These are phyloP conservation scores for Brachionus angularis DNA, from an alignment of 1,140 invertebrate genomes.

Conservation along the genomic window DNA sequence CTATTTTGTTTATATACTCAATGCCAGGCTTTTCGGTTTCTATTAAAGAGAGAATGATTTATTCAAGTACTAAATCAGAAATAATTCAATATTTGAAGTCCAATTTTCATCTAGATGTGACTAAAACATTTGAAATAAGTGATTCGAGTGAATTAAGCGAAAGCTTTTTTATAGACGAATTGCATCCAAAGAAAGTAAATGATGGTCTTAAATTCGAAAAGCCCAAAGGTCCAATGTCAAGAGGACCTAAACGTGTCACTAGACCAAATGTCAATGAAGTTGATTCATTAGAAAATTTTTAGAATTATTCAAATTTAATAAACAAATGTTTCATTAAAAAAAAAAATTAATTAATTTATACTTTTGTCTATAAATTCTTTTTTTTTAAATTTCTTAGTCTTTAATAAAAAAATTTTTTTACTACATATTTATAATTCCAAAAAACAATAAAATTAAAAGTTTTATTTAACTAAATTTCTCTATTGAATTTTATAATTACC, in stretches of 20 bases:
- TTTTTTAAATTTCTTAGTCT: too few species aligned
- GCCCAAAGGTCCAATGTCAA: slow-evolving; percentile 83
- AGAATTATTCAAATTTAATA: too few species aligned
- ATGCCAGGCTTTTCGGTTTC: slow-evolving; percentile 90
- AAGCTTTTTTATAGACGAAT: slow-evolving; percentile 80
- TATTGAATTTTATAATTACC: too few species aligned
- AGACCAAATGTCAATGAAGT: too few species aligned
- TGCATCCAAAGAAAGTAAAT: slow-evolving; percentile 81
- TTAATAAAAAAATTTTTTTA: too few species aligned
- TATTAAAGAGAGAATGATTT: slow-evolving; percentile 94
- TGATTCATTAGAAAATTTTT: too few species aligned
- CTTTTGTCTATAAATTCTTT: too few species aligned
- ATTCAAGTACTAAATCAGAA: slow-evolving; percentile 82
- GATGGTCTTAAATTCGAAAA: slow-evolving; percentile 71
- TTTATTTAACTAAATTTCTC: too few species aligned
- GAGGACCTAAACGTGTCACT: slow-evolving; percentile 82
- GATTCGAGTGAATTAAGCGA: slow-evolving; percentile 80
- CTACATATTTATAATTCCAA: too few species aligned
- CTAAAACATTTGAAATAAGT: slow-evolving; percentile 90
- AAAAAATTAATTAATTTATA: too few species aligned
- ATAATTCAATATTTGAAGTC: slow-evolving; percentile 60
- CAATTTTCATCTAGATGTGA: slow-evolving; percentile 66
- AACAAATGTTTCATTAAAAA: too few species aligned
- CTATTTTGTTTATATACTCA: slow-evolving; percentile 83
- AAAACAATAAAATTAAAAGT: too few species aligned